Base-by-base conservation (phyloP, 2,113 vertebrate genomes). In the Brachirus orientalis region DNA sequence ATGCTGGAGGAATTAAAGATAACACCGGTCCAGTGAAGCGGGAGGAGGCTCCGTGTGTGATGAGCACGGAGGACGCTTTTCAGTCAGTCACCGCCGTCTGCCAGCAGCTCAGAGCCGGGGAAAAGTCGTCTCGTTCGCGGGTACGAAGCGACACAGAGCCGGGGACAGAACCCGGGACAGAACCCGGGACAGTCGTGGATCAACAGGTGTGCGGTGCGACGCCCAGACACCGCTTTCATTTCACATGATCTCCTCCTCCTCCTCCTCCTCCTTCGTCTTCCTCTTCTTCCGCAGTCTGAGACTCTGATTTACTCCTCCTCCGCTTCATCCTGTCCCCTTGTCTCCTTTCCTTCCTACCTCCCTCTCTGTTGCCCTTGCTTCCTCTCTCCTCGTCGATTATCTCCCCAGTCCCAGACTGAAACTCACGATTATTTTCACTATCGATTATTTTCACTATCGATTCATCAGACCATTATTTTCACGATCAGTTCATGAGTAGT, bases 231-330 rank as follows among this genome's bases (percentile, higher is more conserved):
- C 6, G 50, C 46, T 43, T 46, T 78, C 64, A 19, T 45, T 41
- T 50, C 2, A 38, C 28, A 28, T 28, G 22, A 36, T 18, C 61
- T 66, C 55, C 70, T 61, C 69, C 55, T 77, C 4, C 40, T 43
- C 28, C 40, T 13, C 11, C 61, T 62, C 57, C 3, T 11, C 2
- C 59, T 22, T 33, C 41, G 55, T 77, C 82, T 72, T 54, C 87
- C 84, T 89, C 87, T 83, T 80, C 79, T 52, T 84, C 73, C 9
- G 61, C 40, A 76, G 82, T 83, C 71, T 56, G 65, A 19, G 14
- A 50, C 77, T 58, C 63, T 75, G 83, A 85, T 84, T 87, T 85
- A 69, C 79, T 79, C 82, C 84, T 79, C 72, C 79, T 55, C 62
- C 38, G 41, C 16, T 59, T n/a, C 56, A 20, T 43, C 63, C 40